phyloP scores from a whole-genome alignment of 2,888 invertebrate species.

The Argynnis bischoffii region DNA sequence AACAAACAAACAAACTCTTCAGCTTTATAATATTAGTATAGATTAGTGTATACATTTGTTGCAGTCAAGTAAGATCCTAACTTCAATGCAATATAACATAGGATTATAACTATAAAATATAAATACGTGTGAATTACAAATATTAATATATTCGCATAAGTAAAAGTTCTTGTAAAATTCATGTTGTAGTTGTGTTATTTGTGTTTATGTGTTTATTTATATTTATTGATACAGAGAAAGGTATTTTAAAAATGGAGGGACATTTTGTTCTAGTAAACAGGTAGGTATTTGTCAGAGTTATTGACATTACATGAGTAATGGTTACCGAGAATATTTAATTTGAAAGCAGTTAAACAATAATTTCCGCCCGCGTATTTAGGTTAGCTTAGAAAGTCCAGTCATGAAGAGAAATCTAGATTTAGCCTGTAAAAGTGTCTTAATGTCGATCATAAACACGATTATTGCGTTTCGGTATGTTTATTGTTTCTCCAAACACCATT shows the following conservation, averaged over 20 bases:
- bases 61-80: too few relatives aligned
- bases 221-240: neutral
- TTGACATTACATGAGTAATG: slow-evolving; percentile 28
- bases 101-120: too few relatives aligned
- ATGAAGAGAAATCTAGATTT: slow-evolving; percentile 52
- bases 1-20: too few relatives aligned
- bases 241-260: neutral
- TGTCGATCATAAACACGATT: slow-evolving; percentile 41
- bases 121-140: too few relatives aligned
- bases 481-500: slow-evolving; percentile 35
- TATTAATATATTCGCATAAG: too few relatives aligned
- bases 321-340: slow-evolving; percentile 40
- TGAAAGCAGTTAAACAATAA: slow-evolving; percentile 43
- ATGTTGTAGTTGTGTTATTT: too few relatives aligned
- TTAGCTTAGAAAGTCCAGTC: slow-evolving; percentile 50
- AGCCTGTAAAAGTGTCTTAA: slow-evolving; percentile 49
- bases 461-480: slow-evolving; percentile 32
- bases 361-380: slow-evolving; percentile 48
- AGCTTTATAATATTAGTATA: too few relatives aligned
- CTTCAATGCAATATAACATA: too few relatives aligned
- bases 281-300: slow-evolving; percentile 6
- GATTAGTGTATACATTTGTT: too few relatives aligned
- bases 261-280: neutral
- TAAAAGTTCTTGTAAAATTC: too few relatives aligned
- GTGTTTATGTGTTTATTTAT: too few relatives aligned